phyloP scores from a whole-genome alignment of 2,113 vertebrate species.

The Misgurnus mizolepis region DNA sequence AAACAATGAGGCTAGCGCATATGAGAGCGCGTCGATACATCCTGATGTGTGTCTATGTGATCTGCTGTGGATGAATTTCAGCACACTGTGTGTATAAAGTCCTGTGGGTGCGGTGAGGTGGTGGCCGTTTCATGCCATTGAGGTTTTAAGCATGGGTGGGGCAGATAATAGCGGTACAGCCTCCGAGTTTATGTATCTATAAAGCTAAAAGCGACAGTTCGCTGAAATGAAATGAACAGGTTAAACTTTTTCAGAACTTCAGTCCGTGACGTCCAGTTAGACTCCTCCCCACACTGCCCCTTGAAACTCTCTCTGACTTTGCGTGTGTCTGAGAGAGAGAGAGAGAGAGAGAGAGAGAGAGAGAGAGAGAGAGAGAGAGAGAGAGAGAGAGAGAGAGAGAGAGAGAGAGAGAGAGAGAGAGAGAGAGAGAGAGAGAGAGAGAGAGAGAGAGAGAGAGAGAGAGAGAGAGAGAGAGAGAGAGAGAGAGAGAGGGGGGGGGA shows the following conservation, averaged over 20 bases:
- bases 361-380: neutral
- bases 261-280: neutral
- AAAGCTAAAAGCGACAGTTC: neutral
- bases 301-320: neutral
- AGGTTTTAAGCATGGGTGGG: slow-evolving; percentile 22
- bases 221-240: neutral
- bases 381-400: neutral
- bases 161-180: slow-evolving; percentile 4
- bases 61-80: neutral
- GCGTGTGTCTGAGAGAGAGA: neutral
- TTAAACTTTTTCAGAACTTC: neutral
- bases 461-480: neutral
- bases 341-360: neutral
- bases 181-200: neutral
- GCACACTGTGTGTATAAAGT: slow-evolving; percentile 33
- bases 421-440: neutral
- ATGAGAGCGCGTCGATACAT: slow-evolving; percentile 2
- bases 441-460: neutral
- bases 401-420: neutral
- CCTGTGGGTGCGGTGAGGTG: slow-evolving; percentile 32
- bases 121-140: slow-evolving; percentile 3
- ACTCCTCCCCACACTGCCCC: slow-evolving; percentile 30
- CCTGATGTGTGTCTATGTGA: slow-evolving; percentile 6
- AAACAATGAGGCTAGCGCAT: neutral
- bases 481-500: neutral